Conservation (phyloP, 2,888 invertebrate genomes). For the Dendrolimus pini region DNA sequence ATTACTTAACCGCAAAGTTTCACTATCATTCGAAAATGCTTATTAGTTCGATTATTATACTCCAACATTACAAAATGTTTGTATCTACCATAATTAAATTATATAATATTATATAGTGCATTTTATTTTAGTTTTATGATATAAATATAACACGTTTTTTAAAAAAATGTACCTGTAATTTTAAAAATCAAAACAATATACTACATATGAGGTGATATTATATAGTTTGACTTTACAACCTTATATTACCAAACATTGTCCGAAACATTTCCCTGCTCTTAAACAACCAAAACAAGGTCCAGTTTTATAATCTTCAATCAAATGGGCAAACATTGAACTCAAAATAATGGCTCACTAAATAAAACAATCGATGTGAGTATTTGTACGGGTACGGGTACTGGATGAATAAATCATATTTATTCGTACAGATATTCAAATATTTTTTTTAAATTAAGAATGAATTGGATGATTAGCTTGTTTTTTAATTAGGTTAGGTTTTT, state of each 20-base stretch:
- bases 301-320: too few relatives aligned
- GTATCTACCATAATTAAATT: conserved; percentile 76
- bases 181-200: conserved; percentile 2
- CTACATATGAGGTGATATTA: background rate
- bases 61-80: conserved; percentile 74
- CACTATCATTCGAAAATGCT: conserved; percentile 69
- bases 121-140: conserved; percentile 33
- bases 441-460: too few relatives aligned
- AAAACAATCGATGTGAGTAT: too few relatives aligned
- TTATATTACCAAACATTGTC: background rate
- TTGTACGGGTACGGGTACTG: too few relatives aligned
- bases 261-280: too few relatives aligned
- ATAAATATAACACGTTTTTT: conserved; percentile 4
- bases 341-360: too few relatives aligned
- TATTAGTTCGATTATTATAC: conserved; percentile 73
- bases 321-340: too few relatives aligned
- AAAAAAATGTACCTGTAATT: conserved; percentile 4
- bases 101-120: conserved; percentile 60
- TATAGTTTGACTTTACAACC: background rate
- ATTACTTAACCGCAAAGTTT: conserved; percentile 53
- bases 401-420: too few relatives aligned
- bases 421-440: too few relatives aligned
- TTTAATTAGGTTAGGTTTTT: too few relatives aligned
- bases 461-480: too few relatives aligned
- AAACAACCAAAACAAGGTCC: too few relatives aligned